Conservation (phyloP, 2,797 vertebrate species). For the Sebastes umbrosus region DNA sequence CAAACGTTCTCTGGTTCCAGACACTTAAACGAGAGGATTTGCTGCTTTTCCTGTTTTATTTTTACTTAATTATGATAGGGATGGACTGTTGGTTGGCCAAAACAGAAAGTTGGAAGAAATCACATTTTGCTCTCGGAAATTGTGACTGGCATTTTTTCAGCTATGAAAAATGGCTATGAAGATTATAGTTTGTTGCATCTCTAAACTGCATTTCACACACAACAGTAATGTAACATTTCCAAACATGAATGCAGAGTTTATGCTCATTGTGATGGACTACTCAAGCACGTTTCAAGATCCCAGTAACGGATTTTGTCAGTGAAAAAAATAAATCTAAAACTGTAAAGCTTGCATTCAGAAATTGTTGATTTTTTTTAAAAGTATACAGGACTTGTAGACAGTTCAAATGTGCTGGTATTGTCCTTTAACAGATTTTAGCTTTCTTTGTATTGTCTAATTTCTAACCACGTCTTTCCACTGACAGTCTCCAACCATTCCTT, state of each 20-base stretch:
- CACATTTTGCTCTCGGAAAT: not conserved
- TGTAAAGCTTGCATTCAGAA: not conserved
- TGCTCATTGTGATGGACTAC: too few species aligned
- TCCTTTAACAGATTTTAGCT: not conserved
- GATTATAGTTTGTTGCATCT: too few species aligned
- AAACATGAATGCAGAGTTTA: not conserved
- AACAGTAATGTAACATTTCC: not conserved
- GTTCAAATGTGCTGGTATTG: not conserved
- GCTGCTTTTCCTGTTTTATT: too few species aligned
- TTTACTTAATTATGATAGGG: not conserved
- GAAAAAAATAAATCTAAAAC: not conserved
- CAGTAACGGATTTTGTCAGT: not conserved
- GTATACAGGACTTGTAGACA: not conserved
- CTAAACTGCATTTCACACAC: not conserved
- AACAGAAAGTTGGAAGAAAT: not conserved
- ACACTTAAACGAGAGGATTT: too few species aligned
- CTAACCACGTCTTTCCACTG: constrained; percentile 7
- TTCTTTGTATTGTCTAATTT: not conserved
- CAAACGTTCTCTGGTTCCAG: not conserved
- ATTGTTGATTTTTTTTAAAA: not conserved
- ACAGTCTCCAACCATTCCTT: constrained; percentile 79
- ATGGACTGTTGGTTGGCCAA: not conserved
- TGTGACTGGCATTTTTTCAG: not conserved
- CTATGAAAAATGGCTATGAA: not conserved
- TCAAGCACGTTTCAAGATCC: not conserved